Base-by-base conservation (phyloP, 2,888 invertebrate genomes). In the Andrena praecox region DNA sequence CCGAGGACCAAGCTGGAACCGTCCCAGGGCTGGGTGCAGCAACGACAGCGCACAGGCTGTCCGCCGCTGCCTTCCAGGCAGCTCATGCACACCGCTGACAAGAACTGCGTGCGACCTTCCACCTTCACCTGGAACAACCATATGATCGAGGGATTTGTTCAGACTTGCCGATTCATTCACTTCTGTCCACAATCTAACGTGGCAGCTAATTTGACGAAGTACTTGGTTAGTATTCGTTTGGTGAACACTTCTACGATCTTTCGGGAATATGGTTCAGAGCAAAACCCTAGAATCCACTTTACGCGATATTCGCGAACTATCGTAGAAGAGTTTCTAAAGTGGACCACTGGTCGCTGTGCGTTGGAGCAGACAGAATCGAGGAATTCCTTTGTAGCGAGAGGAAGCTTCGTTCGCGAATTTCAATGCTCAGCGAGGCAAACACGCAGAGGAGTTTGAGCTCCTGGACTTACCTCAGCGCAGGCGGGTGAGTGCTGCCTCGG, bases 81-180 rank as follows among this genome's bases (percentile, higher is more conserved):
- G 33, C 96, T 96, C 97, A 99, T 98, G 95, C 99, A 99, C 80
- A 99, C 98, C 84, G 98, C 98, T 86, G 98, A 98, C 94, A 99
- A 95, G 95, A 96, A 99, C 94, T 98, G 97, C 89, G 97, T 97
- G 90, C 97, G 97, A 84, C 98, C 98, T 94, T 99, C 99, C 88
- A 97, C 97, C 95, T 97, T 98, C 90, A 98, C 98, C 98, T 98
- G 95, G 1, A 95, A 84, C 78, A 78, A 64, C 62, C 20, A 52
- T 24, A 52, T 24, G 68, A 48, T 7, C 20, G 33, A 24, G 29
- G 76, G 31, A 42, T 67, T 69, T 56, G 60, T 79, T 56, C 33
- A 27, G 50, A 60, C 59, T 60, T 64, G 10, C 3, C 10, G 0
- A 2, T 12, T 52, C 20, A 56, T 4, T 33, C 16, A 35, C 29